Evolutionary conservation across 2,888 invertebrate genomes (phyloP), one percentile per base, ranked within the genome.

Genomic region (Petrolisthes manimaculis): DNA sequence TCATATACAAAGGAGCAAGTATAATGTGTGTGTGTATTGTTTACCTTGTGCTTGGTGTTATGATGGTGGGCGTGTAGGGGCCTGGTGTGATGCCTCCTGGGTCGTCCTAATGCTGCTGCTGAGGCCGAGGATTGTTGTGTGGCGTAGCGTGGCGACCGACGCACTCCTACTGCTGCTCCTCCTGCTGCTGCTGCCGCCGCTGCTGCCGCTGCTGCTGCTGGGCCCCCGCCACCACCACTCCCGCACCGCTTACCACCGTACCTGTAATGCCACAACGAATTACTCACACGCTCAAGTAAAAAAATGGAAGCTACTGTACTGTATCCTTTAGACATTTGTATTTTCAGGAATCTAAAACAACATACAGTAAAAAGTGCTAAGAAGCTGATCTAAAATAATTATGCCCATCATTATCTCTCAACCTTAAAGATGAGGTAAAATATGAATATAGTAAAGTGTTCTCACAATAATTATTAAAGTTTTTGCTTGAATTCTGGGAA

Each of bases 181-280:
- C 87, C 89, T 69, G 81, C 89, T 75, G 89, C 83, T 81, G 89
- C 86, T 74, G 89, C 81, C 37, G 89, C 86, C 37, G 87, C 87
- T 56, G 89, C 86, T 69, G 84, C 89, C 71, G 89, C 83, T 81
- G 89, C 86, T 83, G 89, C 85, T 81, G 89, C 85, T 87, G 89
- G 81, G 84, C 88, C 88, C 85, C 89, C 89, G 55, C 89, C 89
- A 78, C 89, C 88, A 86, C 88, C 88, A 86, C 86, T 88, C 86
- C 90, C 90, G 75, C 90, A 90, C 90, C 88, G 88, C 86, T 90
- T 90, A 85, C 90, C 90, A 86, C 88, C 88, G 90, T 90, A 90
- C 90, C 90, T 90, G 82, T 67, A 84, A 89, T 2, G 21, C 55
- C 71, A 86, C 18, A 37, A 21, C 14, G 18, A 4, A 37, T 79